A percentile compares a stretch with the other conserved stretches of the same genome.
These are phyloP conservation scores for Periparus ater DNA, from an alignment of 2,797 vertebrate species.

Conservation along the genomic window DNA sequence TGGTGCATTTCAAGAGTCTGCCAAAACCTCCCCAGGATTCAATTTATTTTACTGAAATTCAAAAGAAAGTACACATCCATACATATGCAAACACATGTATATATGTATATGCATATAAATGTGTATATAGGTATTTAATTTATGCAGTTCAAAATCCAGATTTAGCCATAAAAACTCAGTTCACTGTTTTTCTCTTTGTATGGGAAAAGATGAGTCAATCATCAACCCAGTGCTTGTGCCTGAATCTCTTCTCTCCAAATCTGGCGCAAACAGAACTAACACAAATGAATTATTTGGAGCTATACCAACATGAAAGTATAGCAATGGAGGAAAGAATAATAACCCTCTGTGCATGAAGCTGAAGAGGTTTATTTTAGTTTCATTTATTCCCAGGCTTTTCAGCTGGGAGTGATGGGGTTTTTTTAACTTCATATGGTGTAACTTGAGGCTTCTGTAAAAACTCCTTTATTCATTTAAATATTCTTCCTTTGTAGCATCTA, in stretches of 20 bases:
- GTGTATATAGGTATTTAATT: not conserved
- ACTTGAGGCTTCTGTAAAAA: not conserved
- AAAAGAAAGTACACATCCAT: not conserved
- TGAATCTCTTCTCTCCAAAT: not conserved
- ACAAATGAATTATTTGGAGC: not conserved
- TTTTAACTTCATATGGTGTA: not conserved
- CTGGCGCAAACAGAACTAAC: not conserved
- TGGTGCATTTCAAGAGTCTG: not conserved
- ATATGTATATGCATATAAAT: not conserved
- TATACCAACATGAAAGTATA: not conserved
- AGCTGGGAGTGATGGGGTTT: not conserved
- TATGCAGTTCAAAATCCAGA: not conserved
- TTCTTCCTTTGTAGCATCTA: not conserved
- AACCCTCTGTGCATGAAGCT: not conserved
- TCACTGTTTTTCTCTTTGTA: not conserved
- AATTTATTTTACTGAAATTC: not conserved
- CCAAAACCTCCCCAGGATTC: not conserved
- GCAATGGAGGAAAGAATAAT: not conserved
- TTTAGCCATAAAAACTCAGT: not conserved
- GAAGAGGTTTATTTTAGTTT: conserved; percentile 53
- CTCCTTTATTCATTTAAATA: not conserved
- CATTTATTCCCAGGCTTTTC: conserved; percentile 49
- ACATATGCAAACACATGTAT: not conserved
- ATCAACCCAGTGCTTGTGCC: not conserved
- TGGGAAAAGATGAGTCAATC: conserved; percentile 3